A percentile compares a stretch with the other conserved stretches of the same genome.
Evolutionary conservation across 2,113 vertebrate species (phyloP).

Genomic region (Peucedramus taeniatus): DNA sequence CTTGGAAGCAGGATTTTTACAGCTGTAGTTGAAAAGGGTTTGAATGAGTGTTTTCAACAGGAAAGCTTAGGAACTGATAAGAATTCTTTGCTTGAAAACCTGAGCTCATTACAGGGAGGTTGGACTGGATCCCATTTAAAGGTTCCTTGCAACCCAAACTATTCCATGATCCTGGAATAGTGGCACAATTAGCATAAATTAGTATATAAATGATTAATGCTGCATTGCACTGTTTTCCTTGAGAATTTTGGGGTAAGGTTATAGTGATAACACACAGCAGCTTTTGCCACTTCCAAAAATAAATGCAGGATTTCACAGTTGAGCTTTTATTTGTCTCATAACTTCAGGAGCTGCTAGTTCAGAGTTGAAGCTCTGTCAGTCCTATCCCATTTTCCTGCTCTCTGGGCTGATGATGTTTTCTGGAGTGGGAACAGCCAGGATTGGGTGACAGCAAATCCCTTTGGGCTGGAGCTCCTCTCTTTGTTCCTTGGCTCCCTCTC

Average conservation of each 20-base stretch:
- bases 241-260: neutral
- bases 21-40: neutral
- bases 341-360: neutral
- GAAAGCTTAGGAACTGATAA: neutral
- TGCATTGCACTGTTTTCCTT: neutral
- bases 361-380: neutral
- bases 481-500: neutral
- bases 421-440: neutral
- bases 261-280: neutral
- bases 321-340: neutral
- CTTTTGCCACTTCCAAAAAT: neutral
- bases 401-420: neutral
- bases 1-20: neutral
- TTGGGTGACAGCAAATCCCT: neutral
- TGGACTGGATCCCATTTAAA: neutral
- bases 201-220: neutral
- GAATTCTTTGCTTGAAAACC: neutral
- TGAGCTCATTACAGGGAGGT: fast-evolving
- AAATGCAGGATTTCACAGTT: neutral
- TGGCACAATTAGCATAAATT: neutral
- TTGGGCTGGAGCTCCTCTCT: neutral
- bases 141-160: neutral
- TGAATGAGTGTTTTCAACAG: neutral
- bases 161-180: neutral
- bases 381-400: neutral